These are phyloP conservation scores for Chymomyza procnemis DNA, from an alignment of 2,888 invertebrate species.

Conservation along the genomic window DNA sequence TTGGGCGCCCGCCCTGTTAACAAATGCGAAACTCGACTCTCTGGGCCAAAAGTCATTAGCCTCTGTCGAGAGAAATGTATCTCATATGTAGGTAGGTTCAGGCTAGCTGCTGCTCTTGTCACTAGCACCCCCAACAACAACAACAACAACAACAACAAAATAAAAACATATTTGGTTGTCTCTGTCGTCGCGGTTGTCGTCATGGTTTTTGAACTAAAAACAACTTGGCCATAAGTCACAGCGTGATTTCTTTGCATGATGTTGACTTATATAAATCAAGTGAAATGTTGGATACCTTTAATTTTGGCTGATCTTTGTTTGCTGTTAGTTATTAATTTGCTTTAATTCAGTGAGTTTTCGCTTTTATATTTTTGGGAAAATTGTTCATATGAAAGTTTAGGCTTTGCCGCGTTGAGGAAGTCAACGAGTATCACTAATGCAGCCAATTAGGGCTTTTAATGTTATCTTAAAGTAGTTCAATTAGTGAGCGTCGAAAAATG, in stretches of 20 bases:
- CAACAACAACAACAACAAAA: neutral
- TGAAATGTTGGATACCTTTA: constrained; percentile 26
- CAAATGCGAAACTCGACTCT: constrained; percentile 1
- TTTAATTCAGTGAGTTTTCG: constrained; percentile 57
- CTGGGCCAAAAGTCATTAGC: constrained; percentile 41
- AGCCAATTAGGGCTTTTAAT: neutral
- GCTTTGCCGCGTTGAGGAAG: neutral
- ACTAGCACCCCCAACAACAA: constrained; percentile 22
- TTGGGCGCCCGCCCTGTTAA: constrained; percentile 15
- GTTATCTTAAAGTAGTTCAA: neutral
- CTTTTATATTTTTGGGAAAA: constrained; percentile 40
- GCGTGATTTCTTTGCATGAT: neutral
- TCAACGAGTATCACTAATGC: neutral
- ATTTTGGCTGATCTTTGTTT: constrained; percentile 31
- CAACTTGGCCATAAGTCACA: constrained; percentile 23
- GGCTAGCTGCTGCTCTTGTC: constrained; percentile 21
- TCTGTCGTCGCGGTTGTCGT: constrained; percentile 7
- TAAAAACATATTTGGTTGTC: constrained; percentile 17
- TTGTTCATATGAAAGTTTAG: constrained; percentile 41
- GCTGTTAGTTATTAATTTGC: constrained; percentile 55
- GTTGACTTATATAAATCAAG: constrained; percentile 29
- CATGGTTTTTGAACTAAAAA: constrained; percentile 38
- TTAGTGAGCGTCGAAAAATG: neutral
- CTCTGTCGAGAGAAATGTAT: neutral
- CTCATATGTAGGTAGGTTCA: constrained; percentile 15